These are phyloP conservation scores for Colinus virginianus DNA, from an alignment of 2,113 vertebrate species.

Conservation along the genomic window DNA sequence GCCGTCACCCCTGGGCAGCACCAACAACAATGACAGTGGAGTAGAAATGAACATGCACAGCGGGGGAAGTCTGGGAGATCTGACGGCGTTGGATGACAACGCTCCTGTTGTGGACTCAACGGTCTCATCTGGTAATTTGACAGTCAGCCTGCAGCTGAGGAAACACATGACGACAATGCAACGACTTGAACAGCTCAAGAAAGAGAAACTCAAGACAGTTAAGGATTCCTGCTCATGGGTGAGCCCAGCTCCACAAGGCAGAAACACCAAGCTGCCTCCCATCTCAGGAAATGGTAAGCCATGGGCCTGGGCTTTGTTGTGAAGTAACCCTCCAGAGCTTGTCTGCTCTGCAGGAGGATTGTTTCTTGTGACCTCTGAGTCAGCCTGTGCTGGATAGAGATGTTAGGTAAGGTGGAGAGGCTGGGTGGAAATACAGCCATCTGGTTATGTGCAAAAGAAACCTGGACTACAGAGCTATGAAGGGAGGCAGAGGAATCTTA, in stretches of 20 bases:
- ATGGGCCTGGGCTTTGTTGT: background rate
- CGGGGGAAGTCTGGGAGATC: conserved; percentile 97
- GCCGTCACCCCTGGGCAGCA: conserved; percentile 93
- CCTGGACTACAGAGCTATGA: background rate
- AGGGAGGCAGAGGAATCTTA: background rate
- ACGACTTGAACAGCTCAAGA: conserved; percentile 95
- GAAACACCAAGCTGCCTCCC: conserved; percentile 94
- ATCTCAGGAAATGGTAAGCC: conserved; percentile 90
- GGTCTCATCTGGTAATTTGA: conserved; percentile 83
- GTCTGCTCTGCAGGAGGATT: background rate
- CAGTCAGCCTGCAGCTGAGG: conserved; percentile 90
- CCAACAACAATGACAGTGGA: conserved; percentile 97
- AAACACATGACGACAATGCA: conserved; percentile 88
- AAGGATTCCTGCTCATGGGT: conserved; percentile 94
- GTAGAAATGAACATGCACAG: conserved; percentile 95
- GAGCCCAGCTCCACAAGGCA: conserved; percentile 84
- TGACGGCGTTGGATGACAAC: conserved; percentile 87
- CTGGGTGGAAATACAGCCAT: background rate
- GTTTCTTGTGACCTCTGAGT: background rate
- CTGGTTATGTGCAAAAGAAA: background rate
- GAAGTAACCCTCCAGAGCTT: background rate
- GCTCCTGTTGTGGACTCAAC: conserved; percentile 89
- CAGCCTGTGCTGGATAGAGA: background rate
- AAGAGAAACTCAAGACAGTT: conserved; percentile 93
- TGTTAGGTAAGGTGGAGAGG: background rate